A percentile compares a stretch with the other conserved stretches of the same genome.
Evolutionary conservation across 37 sponge, comb jelly and placozoan genomes (phyloP).

Genomic region (Diacarnus erythraeanus): DNA sequence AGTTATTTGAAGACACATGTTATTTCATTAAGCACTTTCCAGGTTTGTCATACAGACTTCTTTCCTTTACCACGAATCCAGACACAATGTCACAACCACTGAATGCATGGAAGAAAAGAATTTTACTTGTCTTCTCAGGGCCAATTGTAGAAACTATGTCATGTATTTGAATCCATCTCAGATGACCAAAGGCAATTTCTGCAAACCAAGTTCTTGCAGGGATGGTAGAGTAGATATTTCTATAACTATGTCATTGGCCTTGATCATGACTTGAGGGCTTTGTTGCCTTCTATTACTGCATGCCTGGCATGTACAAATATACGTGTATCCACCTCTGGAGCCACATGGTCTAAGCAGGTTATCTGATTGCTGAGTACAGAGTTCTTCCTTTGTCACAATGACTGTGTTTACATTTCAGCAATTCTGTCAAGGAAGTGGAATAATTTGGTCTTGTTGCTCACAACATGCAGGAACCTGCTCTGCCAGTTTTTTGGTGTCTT

Average conservation of each 20-base stretch:
- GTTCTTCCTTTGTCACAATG: neutral
- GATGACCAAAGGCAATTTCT: neutral
- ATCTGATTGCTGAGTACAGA: neutral
- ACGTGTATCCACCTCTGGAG: neutral
- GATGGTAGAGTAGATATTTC: neutral
- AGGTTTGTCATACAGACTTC: slow-evolving; percentile 25
- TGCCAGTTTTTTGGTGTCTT: neutral
- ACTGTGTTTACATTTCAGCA: neutral
- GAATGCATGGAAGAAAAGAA: slow-evolving; percentile 39
- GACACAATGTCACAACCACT: slow-evolving; percentile 35
- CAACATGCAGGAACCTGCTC: neutral
- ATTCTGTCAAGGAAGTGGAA: neutral
- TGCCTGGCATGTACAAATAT: neutral
- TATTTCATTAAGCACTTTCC: slow-evolving; percentile 1
- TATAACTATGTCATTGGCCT: slow-evolving; percentile 3
- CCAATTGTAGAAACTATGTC: neutral
- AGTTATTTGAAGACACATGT: slow-evolving; percentile 1
- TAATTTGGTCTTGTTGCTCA: neutral
- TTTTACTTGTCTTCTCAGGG: neutral
- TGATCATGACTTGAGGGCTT: neutral
- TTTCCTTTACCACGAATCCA: slow-evolving; percentile 45
- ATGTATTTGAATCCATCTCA: slow-evolving; percentile 3
- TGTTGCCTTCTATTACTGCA: neutral
- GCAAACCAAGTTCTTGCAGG: slow-evolving; percentile 8
- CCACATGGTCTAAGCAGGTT: neutral